Evolutionary conservation across 2,797 vertebrate genomes (phyloP), one percentile per base, ranked within the genome.

Genomic region (Phalloptychus januarius): DNA sequence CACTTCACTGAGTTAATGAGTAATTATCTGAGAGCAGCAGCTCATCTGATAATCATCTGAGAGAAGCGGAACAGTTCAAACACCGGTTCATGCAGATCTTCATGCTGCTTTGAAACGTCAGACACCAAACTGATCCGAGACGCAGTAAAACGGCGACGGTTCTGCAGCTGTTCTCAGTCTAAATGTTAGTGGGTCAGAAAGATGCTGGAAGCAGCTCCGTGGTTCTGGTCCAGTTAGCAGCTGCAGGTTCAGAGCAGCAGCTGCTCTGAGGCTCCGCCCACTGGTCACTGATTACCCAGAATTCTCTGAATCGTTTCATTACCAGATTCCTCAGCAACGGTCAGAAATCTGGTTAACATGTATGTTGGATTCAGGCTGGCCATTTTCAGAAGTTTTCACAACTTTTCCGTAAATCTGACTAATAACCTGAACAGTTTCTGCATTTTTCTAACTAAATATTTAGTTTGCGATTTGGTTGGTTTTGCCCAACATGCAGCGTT

Each of bases 241-340:
- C 33, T 58, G 56, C 52, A 58, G 56, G 56, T 58, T 58, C 56
- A 58, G 54, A 58, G 12, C 58, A 33, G n/a, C 58, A 61, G 61
- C 61, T 65, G 61, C 61, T 65, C 31, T 11, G 33, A 38, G 18
- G 33, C 56, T 36, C 36, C 8, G 16, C 61, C 48, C 48, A 50
- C 48, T 20, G 2, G 18, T 23, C 48, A 50, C 23, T 50, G 48
- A 65, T 38, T 65, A 38, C 61, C 61, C 33, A 65, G 61, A 65
- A 65, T 36, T 20, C 61, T 65, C 61, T 65, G 61, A 65, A 18
- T 61, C 2, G 33, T 18, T 31, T 7, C 6, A 33, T 61, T 18
- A 48, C 46, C 2, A 48, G 5, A 61, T 61, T 61, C 28, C 56
- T 33, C 61, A 56, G 11, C 12, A 56, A n/a, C 12, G 7, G 23